These are phyloP conservation scores for Pentalonia nigronervosa DNA, from an alignment of 1,140 invertebrate genomes.

Conservation along the genomic window DNA sequence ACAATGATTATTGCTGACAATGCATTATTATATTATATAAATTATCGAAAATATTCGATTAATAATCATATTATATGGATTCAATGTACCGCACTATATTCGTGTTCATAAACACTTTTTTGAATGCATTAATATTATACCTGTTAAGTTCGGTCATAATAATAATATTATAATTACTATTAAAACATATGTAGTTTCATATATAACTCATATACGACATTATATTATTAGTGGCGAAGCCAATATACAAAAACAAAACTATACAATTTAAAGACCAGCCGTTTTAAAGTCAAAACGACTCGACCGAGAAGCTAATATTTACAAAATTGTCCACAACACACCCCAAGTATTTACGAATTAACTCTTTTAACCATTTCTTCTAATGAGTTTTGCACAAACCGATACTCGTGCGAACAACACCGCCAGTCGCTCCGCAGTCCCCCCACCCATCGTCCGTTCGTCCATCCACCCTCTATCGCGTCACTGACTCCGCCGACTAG, in stretches of 20 bases:
- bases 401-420: neutral
- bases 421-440: neutral
- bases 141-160: neutral
- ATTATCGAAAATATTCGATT: neutral
- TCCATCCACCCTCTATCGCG: too few species aligned
- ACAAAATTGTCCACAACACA: neutral
- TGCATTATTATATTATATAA: neutral
- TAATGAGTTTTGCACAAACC: constrained; percentile 38
- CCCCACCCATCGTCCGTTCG: neutral
- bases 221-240: neutral
- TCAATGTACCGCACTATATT: neutral
- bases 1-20: neutral
- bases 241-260: neutral
- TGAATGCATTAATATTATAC: neutral
- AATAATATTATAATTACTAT: neutral
- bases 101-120: neutral
- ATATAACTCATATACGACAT: neutral
- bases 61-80: neutral
- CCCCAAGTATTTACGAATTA: neutral
- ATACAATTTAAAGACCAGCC: neutral
- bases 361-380: constrained; percentile 41
- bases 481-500: neutral
- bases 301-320: neutral
- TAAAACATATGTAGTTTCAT: neutral
- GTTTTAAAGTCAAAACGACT: neutral